Conservation (phyloP, 2,113 vertebrate genomes). For the Echinops telfairi region DNA sequence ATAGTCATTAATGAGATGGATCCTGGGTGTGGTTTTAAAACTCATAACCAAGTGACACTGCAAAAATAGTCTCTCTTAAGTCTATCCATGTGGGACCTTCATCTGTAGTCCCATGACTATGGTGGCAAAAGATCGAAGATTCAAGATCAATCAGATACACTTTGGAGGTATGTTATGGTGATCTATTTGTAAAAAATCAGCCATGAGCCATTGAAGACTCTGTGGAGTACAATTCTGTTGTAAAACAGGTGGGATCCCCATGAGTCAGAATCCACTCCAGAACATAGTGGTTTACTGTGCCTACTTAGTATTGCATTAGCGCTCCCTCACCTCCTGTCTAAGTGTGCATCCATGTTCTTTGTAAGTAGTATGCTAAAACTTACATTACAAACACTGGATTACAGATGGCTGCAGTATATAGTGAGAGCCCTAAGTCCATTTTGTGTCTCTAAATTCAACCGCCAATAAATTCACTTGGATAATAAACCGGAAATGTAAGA, state of each 20-base stretch:
- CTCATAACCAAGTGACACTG: not conserved
- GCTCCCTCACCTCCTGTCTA: not conserved
- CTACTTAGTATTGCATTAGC: not conserved
- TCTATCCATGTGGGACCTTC: not conserved
- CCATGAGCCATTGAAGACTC: not conserved
- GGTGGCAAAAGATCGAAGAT: not conserved
- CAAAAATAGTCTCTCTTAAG: not conserved
- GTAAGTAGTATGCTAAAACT: no score
- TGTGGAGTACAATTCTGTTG: not conserved
- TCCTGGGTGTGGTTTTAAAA: not conserved
- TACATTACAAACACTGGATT: no score
- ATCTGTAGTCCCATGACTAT: not conserved
- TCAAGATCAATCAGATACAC: not conserved
- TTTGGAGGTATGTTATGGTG: not conserved
- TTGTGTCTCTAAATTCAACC: no score
- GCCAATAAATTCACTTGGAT: no score
- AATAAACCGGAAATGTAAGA: no score
- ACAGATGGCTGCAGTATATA: no score
- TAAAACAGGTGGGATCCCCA: not conserved
- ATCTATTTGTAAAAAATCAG: not conserved
- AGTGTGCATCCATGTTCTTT: not conserved
- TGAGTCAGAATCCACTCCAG: not conserved
- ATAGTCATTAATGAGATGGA: not conserved
- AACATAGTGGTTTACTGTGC: not conserved
- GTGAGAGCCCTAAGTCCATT: no score